A percentile compares a stretch with the other conserved stretches of the same genome.
phyloP scores from a whole-genome alignment of 2,797 vertebrate genomes.

The Microhierax caerulescens region DNA sequence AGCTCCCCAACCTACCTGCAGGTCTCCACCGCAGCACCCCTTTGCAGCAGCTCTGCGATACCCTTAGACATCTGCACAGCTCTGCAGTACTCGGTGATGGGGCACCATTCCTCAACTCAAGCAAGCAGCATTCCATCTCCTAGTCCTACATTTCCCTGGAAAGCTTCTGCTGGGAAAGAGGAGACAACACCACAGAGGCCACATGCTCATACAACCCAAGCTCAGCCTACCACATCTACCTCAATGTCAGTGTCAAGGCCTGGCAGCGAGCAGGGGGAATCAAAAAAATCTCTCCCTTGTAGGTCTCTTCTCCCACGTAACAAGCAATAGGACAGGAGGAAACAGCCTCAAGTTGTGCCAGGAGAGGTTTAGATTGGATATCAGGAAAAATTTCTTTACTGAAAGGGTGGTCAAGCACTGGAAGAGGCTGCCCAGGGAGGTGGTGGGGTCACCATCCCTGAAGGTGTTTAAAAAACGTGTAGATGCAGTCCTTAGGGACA shows the following conservation, averaged over 20 bases:
- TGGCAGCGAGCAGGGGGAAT: neutral
- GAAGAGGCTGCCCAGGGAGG: too few species aligned
- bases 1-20: neutral
- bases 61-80: neutral
- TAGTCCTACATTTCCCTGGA: neutral
- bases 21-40: neutral
- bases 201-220: neutral
- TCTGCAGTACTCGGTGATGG: rapidly evolving
- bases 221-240: neutral
- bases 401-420: too few species aligned
- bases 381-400: too few species aligned
- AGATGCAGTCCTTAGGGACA: too few species aligned
- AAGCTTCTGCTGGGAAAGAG: neutral
- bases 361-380: too few species aligned
- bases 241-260: rapidly evolving
- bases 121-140: rapidly evolving
- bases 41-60: rapidly evolving
- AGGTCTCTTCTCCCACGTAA: too few species aligned
- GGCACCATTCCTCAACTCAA: neutral
- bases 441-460: too few species aligned
- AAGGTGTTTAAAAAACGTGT: too few species aligned
- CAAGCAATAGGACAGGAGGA: too few species aligned
- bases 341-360: too few species aligned
- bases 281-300: too few species aligned
- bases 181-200: neutral